Evolutionary conservation across 2,797 vertebrate species (phyloP), one percentile per base, ranked within the genome.

Genomic region (Catharus ustulatus): DNA sequence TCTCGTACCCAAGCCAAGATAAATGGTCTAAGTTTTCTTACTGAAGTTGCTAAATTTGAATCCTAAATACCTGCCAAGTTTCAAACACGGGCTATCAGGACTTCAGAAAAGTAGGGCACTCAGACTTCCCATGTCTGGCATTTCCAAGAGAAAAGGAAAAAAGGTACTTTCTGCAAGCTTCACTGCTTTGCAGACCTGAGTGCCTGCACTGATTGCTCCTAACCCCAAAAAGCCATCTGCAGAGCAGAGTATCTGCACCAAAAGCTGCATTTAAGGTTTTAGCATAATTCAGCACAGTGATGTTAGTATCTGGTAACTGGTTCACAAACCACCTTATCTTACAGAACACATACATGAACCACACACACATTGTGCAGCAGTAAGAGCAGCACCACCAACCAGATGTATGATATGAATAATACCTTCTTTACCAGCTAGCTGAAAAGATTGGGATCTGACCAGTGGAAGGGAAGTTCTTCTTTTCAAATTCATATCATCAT

Each of bases 401-500:
- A 83, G 13, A 68, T 23, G 10, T 24, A 74, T 1, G 1, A 6
- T 10, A 59, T 11, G 7, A 94, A 52, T 6, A 63, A 51, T 98
- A 99, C 99, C 99, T 98, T 99, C 99, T 97, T 99, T 98, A 79
- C 98, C 98, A 84, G 98, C 98, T 76, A 99, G 97, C 94, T 99
- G 99, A 95, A 99, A 99, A 42, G 99, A 99, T 95, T 99, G 99
- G 11, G 99, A 99, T 91, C 99, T 99, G 90, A 99, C 98, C 22
- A 99, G 98, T 9, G 99, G 99, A 92, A 98, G 99, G 64, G 99
- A 98, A 78, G 99, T 98, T 97, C 99, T 99, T 96, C 99, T 98
- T 97, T 98, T 99, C 89, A 99, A 97, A 98, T 98, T 99, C 99
- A 99, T 99, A 94, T 99, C 99, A 81, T 99, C 99, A 59, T 99